Conservation (phyloP, 2,113 vertebrate species). For the Chloropsis hardwickii region DNA sequence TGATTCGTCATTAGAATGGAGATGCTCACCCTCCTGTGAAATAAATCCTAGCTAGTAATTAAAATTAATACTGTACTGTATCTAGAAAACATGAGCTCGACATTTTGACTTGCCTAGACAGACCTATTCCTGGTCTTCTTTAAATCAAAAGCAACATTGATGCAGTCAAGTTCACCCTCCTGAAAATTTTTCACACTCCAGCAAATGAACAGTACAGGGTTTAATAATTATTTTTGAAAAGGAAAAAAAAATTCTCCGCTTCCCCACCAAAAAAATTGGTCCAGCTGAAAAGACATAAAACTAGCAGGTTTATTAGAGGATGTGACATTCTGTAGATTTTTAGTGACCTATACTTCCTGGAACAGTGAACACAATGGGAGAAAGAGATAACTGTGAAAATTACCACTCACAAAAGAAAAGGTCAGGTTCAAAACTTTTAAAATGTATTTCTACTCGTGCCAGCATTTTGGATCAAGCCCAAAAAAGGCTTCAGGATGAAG, state of each 20-base stretch:
- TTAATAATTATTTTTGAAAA: neutral
- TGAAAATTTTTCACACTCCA: neutral
- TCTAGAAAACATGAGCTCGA: neutral
- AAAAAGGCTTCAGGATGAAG: neutral
- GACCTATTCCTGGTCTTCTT: neutral
- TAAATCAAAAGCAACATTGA: neutral
- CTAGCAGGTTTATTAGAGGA: neutral
- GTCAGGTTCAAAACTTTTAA: neutral
- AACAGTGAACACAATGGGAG: neutral
- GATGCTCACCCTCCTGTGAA: slow-evolving; percentile 28
- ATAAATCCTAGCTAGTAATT: slow-evolving; percentile 24
- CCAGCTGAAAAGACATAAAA: neutral
- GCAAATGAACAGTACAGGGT: neutral
- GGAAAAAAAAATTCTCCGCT: accelerated
- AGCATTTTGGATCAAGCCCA: neutral
- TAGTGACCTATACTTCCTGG: neutral
- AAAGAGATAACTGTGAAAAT: neutral
- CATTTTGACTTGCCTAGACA: neutral
- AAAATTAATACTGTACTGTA: neutral
- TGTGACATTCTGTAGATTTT: neutral
- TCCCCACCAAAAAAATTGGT: neutral
- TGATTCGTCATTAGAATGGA: slow-evolving; percentile 12
- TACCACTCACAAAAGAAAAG: neutral
- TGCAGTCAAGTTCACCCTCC: neutral
- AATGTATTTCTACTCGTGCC: neutral